phyloP scores from a whole-genome alignment of 2,797 vertebrate species.

The Melanotaenia maccullochi region DNA sequence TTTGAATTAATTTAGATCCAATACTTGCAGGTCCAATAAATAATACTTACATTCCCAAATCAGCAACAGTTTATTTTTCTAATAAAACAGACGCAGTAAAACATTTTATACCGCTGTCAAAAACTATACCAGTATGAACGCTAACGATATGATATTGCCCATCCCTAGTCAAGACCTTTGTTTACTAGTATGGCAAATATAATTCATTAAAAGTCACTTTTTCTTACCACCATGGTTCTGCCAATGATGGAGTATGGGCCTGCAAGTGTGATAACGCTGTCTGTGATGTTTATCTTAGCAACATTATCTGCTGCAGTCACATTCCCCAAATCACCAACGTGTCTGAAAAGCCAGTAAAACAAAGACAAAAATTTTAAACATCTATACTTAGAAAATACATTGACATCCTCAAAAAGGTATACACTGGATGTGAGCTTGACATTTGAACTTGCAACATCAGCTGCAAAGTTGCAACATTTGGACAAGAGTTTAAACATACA shows the following conservation, averaged over 20 bases:
- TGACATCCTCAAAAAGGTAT: too few relatives aligned
- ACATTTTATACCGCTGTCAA: too few relatives aligned
- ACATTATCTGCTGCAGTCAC: constrained; percentile 73
- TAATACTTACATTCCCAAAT: too few relatives aligned
- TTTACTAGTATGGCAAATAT: background rate
- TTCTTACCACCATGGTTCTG: constrained; percentile 85
- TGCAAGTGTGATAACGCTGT: constrained; percentile 70
- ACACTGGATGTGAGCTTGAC: too few relatives aligned
- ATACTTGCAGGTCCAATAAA: too few relatives aligned
- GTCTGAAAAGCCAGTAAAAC: constrained; percentile 58
- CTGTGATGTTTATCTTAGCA: constrained; percentile 77
- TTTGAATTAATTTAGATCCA: too few relatives aligned
- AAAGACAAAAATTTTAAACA: background rate
- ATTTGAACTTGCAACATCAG: too few relatives aligned
- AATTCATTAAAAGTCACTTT: constrained; percentile 31
- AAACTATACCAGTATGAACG: too few relatives aligned
- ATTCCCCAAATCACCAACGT: constrained; percentile 86
- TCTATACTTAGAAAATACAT: background rate
- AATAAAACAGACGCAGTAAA: too few relatives aligned
- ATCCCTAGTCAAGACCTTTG: background rate
- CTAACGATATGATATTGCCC: too few relatives aligned
- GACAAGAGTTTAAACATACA: background rate
- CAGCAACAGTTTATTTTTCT: too few relatives aligned
- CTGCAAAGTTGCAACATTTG: background rate
- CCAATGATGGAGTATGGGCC: constrained; percentile 82